Evolutionary conservation across 2,888 invertebrate species (phyloP), one percentile per base, ranked within the genome.

Genomic region (Netelia inedita): DNA sequence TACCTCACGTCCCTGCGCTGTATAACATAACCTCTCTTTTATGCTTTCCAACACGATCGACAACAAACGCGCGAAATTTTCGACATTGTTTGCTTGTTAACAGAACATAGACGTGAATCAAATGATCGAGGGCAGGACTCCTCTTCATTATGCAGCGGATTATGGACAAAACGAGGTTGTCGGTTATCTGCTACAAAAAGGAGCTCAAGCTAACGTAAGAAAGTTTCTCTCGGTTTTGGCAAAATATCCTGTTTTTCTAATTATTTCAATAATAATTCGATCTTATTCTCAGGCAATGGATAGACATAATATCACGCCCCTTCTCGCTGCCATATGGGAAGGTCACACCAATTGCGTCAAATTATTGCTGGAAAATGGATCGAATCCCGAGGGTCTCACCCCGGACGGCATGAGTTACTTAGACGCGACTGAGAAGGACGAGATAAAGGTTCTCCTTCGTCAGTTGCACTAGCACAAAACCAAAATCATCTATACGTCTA

Each of bases 261-360:
- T 53, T 61, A 65, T 46, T 65, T 79, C n/a, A 50, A 68, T 28
- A 8, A 0, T 43, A 19, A 19, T 16, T 85, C 6, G 0, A 10
- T 6, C 11, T 59, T 57, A 76, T 78, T 73, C 71, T 23, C 94
- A 99, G 99, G 96, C 97, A 89, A 95, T 96, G 92, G 99, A 99
- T 94, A 98, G 98, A 94, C 98, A 99, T 95, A 98, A 98, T 46
- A 98, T 99, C 89, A 98, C 98, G 86, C 97, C 98, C 46, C 94
- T 99, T 68, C 94, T 99, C 90, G 98, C 99, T 88, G 99, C 99
- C 80, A 98, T 99, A 91, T 99, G 98, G 98, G 99, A 99, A 94
- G 98, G 98, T 28, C 99, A 99, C 93, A 97, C 97, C 74, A 96
- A 97, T 85, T 98, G 98, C 94, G 99, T 99, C 11, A 96, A 97